phyloP scores from a whole-genome alignment of 2,888 invertebrate genomes.

The Punctoribates punctum region DNA sequence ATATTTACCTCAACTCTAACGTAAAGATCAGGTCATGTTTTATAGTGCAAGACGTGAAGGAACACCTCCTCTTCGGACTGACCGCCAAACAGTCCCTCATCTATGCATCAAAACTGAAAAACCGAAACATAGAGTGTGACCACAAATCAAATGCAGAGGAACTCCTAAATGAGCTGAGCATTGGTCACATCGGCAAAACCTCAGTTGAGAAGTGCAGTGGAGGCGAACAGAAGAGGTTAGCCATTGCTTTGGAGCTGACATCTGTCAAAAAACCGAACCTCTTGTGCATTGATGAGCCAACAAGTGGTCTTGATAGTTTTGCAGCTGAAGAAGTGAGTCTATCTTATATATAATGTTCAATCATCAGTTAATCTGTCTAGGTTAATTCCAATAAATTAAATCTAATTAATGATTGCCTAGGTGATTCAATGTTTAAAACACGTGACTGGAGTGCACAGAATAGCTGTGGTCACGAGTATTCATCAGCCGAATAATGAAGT shows the following conservation, averaged over 20 bases:
- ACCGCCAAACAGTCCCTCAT: slow-evolving; percentile 3
- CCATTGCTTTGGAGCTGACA: slow-evolving; percentile 15
- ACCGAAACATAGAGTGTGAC: background rate
- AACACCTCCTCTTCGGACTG: slow-evolving; percentile 6
- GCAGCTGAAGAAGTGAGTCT: no score
- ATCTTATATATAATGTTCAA: background rate
- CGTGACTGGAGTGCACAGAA: background rate
- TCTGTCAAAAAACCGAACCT: slow-evolving; percentile 7
- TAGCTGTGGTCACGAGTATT: background rate
- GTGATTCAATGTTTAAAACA: background rate
- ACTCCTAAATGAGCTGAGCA: background rate
- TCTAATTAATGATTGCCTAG: background rate
- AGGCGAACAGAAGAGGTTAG: slow-evolving; percentile 23
- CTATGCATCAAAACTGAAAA: slow-evolving; percentile 25
- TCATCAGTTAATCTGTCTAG: background rate
- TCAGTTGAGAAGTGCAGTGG: background rate
- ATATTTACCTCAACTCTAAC: background rate
- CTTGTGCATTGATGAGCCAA: slow-evolving; percentile 28
- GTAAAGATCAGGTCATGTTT: background rate
- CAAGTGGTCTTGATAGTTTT: slow-evolving; percentile 21
- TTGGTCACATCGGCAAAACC: background rate
- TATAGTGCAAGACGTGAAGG: slow-evolving; percentile 12
- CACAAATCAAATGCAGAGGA: background rate
- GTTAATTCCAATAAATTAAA: no score
- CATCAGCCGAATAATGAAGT: background rate